These are phyloP conservation scores for Macropodus opercularis DNA, from an alignment of 2,797 vertebrate genomes.

Conservation along the genomic window DNA sequence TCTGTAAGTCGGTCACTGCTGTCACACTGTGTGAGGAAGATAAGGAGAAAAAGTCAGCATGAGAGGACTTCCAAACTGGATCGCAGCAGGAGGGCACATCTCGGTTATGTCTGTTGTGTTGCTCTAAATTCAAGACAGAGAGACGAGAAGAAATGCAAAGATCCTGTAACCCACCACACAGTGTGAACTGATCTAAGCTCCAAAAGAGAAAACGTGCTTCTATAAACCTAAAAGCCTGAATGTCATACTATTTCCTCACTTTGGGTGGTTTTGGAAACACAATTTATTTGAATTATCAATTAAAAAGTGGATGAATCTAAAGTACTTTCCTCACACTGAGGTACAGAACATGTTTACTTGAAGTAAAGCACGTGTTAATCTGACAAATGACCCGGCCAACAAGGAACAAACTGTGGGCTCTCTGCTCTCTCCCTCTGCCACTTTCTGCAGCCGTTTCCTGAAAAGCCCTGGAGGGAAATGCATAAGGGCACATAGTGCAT, in stretches of 20 bases:
- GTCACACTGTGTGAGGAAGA: conserved; percentile 31
- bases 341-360: conserved; percentile 41
- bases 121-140: conserved; percentile 14
- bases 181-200: background rate
- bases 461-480: conserved; percentile 47
- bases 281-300: background rate
- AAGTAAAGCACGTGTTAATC: conserved; percentile 56
- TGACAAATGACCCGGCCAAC: conserved; percentile 59
- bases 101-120: conserved; percentile 6
- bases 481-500: conserved; percentile 33
- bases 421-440: conserved; percentile 32
- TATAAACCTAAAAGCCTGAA: background rate
- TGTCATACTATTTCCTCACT: background rate
- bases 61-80: conserved; percentile 34
- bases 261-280: conserved; percentile 1
- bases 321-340: conserved; percentile 25
- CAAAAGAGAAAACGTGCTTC: background rate
- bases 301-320: conserved; percentile 8
- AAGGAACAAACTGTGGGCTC: conserved; percentile 55
- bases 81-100: conserved; percentile 32
- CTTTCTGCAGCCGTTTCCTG: conserved; percentile 57
- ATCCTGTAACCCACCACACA: conserved; percentile 2
- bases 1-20: conserved; percentile 28
- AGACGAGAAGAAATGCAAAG: conserved; percentile 1
- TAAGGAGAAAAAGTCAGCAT: conserved; percentile 19